Evolutionary conservation across 2,888 invertebrate species (phyloP).

Genomic region (Himalopsyche anomala): DNA sequence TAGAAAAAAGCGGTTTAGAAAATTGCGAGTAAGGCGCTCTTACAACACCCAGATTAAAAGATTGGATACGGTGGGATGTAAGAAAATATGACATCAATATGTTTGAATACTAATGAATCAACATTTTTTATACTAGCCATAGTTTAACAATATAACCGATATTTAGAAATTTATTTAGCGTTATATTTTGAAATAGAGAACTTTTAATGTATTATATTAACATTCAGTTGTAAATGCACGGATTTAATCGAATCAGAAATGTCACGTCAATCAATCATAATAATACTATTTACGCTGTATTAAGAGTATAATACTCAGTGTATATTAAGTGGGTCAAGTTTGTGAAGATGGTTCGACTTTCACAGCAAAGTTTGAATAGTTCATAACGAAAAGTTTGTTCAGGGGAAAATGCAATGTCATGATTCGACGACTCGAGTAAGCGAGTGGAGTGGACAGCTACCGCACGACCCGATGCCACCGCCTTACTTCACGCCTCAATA

Average conservation of each 20-base stretch:
- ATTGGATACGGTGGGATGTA: no score
- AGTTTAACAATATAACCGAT: no score
- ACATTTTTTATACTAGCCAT: no score
- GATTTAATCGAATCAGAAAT: constrained; percentile 1
- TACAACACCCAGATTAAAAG: no score
- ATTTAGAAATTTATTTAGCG: no score
- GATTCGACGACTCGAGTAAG: background rate
- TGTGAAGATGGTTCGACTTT: constrained; percentile 15
- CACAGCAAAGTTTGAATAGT: background rate
- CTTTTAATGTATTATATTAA: no score
- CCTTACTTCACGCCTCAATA: background rate
- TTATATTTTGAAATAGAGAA: no score
- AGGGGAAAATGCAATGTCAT: constrained; percentile 1
- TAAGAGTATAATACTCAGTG: background rate
- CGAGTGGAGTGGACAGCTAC: background rate
- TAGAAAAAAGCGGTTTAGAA: no score
- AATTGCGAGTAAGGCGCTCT: no score
- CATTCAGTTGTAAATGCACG: background rate
- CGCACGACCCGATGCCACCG: background rate
- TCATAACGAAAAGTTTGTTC: background rate
- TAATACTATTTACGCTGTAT: background rate
- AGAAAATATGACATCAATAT: no score
- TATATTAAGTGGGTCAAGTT: background rate
- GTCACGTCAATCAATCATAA: constrained; percentile 14
- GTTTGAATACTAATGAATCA: no score